phyloP scores from a whole-genome alignment of 1,140 invertebrate genomes.

The Stenopsyche tienmushanensis region DNA sequence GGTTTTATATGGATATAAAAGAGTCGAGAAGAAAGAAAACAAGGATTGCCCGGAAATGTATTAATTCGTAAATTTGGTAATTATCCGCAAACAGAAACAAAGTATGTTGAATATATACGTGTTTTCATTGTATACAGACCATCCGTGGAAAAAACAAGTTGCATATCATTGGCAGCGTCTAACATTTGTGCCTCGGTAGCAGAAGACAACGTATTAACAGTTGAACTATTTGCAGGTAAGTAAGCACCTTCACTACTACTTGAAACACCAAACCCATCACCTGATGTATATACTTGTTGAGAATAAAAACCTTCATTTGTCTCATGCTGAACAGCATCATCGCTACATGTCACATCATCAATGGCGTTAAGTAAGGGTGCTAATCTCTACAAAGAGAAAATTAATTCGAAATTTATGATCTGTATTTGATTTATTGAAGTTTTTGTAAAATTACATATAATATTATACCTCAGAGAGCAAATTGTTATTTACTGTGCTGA shows the following conservation, averaged over 20 bases:
- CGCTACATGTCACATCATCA: conserved; percentile 26
- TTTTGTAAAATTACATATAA: background rate
- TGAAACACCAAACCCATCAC: conserved; percentile 29
- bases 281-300: conserved; percentile 16
- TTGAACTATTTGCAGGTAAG: conserved; percentile 7
- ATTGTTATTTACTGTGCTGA: conserved; percentile 9
- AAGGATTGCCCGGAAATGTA: too few relatives aligned
- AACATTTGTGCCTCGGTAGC: conserved; percentile 6
- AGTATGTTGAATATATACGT: too few relatives aligned
- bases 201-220: background rate
- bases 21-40: too few relatives aligned
- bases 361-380: conserved; percentile 31
- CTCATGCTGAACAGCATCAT: conserved; percentile 19
- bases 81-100: too few relatives aligned
- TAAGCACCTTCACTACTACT: conserved; percentile 22
- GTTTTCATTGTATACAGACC: conserved; percentile 25
- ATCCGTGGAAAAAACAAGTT: conserved; percentile 33
- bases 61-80: too few relatives aligned
- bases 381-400: conserved; percentile 21
- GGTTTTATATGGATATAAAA: too few relatives aligned
- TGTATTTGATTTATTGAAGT: background rate
- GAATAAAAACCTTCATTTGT: conserved; percentile 19
- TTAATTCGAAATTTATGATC: background rate
- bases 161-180: conserved; percentile 28
- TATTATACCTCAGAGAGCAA: conserved; percentile 12